Conservation (phyloP, 2,797 vertebrate genomes). For the Acipenser transmontanus region DNA sequence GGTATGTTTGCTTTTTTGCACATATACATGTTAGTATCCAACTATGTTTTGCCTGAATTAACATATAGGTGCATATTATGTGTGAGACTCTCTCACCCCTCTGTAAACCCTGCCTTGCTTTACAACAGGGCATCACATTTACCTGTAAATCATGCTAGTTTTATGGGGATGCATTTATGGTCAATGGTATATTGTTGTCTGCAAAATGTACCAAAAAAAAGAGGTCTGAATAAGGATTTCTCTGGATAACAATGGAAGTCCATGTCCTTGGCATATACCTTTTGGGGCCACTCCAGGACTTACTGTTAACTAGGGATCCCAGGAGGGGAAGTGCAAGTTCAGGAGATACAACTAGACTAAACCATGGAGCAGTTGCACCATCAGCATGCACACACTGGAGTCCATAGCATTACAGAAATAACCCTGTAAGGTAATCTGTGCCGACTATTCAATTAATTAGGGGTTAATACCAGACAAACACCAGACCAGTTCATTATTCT, state of each 20-base stretch:
- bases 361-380: not conserved
- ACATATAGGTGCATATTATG: too few relatives aligned
- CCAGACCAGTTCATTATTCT: too few relatives aligned
- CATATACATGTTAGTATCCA: too few relatives aligned
- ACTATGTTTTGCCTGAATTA: too few relatives aligned
- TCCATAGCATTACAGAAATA: too few relatives aligned
- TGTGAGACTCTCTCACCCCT: too few relatives aligned
- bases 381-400: too few relatives aligned
- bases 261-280: conserved; percentile 6
- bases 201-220: too few relatives aligned
- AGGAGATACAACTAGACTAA: not conserved
- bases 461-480: too few relatives aligned
- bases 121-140: not conserved
- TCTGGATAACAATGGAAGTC: conserved; percentile 7
- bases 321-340: not conserved
- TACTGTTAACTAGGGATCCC: not conserved
- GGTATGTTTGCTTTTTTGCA: too few relatives aligned
- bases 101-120: not conserved
- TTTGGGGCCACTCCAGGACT: conserved; percentile 8
- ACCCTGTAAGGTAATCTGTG: too few relatives aligned
- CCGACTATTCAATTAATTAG: too few relatives aligned
- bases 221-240: not conserved
- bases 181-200: not conserved
- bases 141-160: not conserved
- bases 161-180: not conserved